Percentiles rank a stretch among this genome's conserved stretches.
Conservation (phyloP, 2,113 vertebrate species). For the Nicator chloris region DNA sequence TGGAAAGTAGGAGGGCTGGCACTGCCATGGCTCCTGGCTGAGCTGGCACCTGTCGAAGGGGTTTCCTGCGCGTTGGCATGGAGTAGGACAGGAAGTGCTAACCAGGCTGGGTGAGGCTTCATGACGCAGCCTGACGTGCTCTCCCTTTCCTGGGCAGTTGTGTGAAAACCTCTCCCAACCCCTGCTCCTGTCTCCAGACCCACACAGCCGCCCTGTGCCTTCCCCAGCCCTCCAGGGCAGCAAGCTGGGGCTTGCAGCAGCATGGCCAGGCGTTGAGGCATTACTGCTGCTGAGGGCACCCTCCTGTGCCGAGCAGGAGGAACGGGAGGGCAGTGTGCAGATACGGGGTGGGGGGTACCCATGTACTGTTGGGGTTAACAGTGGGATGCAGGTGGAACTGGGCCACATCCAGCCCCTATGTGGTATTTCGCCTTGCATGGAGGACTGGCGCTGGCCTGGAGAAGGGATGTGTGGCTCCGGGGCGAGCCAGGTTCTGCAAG, state of each 20-base stretch:
- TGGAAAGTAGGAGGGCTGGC: not conserved
- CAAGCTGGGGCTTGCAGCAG: conserved; percentile 5
- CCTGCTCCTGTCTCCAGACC: not conserved
- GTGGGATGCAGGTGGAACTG: not conserved
- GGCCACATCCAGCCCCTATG: accelerated
- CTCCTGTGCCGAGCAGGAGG: accelerated
- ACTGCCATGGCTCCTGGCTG: not conserved
- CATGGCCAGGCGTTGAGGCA: not conserved
- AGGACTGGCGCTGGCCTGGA: not conserved
- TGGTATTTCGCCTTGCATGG: not conserved
- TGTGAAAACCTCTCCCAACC: conserved; percentile 5
- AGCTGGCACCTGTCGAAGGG: conserved; percentile 8
- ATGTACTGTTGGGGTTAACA: accelerated
- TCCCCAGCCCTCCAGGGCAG: not conserved
- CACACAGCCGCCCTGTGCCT: accelerated
- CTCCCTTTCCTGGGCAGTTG: not conserved
- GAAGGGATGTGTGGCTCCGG: not conserved
- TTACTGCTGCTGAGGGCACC: not conserved
- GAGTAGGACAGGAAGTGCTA: not conserved
- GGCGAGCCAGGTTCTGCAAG: accelerated
- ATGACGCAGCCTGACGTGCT: not conserved
- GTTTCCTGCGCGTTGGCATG: not conserved
- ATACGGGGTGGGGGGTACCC: accelerated
- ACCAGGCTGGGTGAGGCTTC: not conserved
- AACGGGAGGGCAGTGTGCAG: accelerated